These are phyloP conservation scores for Drosophila pachea DNA, from an alignment of 1,140 invertebrate genomes.

Conservation along the genomic window DNA sequence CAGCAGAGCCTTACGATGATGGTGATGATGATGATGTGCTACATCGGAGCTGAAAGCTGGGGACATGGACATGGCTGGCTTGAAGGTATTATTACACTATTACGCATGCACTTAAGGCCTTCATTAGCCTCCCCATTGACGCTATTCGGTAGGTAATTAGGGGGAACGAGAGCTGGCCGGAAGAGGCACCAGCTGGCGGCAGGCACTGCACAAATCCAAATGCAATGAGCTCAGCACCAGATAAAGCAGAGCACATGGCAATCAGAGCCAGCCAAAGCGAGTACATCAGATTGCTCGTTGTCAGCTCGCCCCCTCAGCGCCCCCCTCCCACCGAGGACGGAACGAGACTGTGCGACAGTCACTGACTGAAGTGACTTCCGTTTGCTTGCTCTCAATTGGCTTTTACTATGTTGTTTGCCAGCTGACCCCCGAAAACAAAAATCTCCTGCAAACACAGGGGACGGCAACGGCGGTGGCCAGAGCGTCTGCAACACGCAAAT, in stretches of 20 bases:
- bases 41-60: constrained; percentile 33
- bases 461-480: constrained; percentile 9
- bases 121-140: constrained; percentile 72
- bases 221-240: constrained; percentile 54
- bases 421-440: constrained; percentile 44
- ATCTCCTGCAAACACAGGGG: constrained; percentile 9
- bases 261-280: constrained; percentile 37
- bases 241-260: constrained; percentile 38
- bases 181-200: constrained; percentile 40
- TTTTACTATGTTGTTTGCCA: constrained; percentile 69
- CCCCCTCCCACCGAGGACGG: not conserved
- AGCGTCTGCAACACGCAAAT: constrained; percentile 71
- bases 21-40: constrained; percentile 2
- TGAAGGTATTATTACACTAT: constrained; percentile 75
- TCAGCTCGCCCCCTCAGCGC: too few species aligned
- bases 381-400: constrained; percentile 50
- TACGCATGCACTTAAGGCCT: constrained; percentile 73
- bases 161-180: constrained; percentile 37
- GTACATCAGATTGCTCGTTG: constrained; percentile 59
- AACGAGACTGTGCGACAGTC: constrained; percentile 29
- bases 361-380: constrained; percentile 44
- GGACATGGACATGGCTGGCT: constrained; percentile 43
- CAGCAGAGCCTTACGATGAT: constrained; percentile 15
- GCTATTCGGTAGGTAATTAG: constrained; percentile 75
- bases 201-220: constrained; percentile 45